Evolutionary conservation across 2,797 vertebrate genomes (phyloP).

Genomic region (Sebastes oblongus): DNA sequence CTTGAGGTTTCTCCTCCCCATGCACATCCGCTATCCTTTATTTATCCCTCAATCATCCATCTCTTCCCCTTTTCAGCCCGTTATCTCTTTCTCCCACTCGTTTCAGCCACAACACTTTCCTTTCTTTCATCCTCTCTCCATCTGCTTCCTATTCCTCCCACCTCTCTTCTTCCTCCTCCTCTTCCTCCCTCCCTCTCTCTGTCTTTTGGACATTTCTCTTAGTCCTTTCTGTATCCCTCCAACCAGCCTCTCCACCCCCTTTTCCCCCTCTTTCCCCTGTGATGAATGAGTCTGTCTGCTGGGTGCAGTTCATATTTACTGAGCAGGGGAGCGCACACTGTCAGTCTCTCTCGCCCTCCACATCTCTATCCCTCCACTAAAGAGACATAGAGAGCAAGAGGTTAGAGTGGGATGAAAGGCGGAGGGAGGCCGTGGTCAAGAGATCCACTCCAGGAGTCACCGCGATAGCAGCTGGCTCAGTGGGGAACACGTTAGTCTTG

Average conservation of each 20-base stretch:
- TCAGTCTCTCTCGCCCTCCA: conserved; percentile 85
- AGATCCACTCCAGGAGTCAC: conserved; percentile 58
- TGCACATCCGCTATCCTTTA: conserved; percentile 67
- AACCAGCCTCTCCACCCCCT: conserved; percentile 40
- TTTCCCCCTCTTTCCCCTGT: conserved; percentile 76
- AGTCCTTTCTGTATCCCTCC: conserved; percentile 61
- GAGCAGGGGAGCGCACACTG: conserved; percentile 85
- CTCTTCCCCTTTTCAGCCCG: conserved; percentile 56
- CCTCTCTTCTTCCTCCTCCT: conserved; percentile 62
- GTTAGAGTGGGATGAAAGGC: conserved; percentile 75
- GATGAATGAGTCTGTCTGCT: conserved; percentile 87
- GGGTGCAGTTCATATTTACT: conserved; percentile 88
- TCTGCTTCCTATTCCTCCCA: conserved; percentile 78
- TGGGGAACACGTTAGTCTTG: conserved; percentile 39
- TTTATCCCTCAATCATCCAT: conserved; percentile 71
- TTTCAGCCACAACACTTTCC: conserved; percentile 74
- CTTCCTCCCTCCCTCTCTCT: conserved; percentile 52
- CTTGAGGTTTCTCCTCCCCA: conserved; percentile 52
- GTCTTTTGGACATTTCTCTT: conserved; percentile 76
- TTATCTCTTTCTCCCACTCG: conserved; percentile 73
- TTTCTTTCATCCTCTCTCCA: conserved; percentile 75
- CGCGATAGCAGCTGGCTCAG: conserved; percentile 40
- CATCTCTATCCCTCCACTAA: conserved; percentile 85
- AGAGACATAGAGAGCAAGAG: conserved; percentile 84
- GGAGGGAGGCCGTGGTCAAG: conserved; percentile 69